Conservation (phyloP, 2,888 invertebrate species). For the Mythimna loreyi region DNA sequence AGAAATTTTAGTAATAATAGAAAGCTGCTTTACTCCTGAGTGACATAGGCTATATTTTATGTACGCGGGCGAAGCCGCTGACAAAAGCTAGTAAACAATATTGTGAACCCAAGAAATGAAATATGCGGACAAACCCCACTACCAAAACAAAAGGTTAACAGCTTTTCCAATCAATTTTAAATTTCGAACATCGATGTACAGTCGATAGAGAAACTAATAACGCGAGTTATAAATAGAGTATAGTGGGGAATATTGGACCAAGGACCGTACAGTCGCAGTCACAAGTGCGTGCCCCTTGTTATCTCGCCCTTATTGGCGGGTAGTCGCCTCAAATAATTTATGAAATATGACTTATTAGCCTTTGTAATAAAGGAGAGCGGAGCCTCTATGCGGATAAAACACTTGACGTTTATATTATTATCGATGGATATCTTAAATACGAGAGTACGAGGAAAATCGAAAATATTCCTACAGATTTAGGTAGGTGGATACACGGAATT, state of each 20-base stretch:
- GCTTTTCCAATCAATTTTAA: conserved; percentile 39
- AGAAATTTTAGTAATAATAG: too few species aligned
- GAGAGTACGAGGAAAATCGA: conserved; percentile 54
- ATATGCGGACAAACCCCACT: conserved; percentile 10
- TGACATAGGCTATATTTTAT: too few species aligned
- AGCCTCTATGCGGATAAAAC: conserved; percentile 76
- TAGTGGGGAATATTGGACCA: conserved; percentile 36
- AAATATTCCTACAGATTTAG: conserved; percentile 18
- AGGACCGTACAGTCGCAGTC: conserved; percentile 61
- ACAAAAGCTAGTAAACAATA: conserved; percentile 12
- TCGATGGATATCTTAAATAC: conserved; percentile 66
- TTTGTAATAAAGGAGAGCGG: conserved; percentile 81
- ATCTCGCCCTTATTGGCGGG: conserved; percentile 75
- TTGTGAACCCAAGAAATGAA: background rate
- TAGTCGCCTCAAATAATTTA: conserved; percentile 86
- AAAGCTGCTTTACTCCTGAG: too few species aligned
- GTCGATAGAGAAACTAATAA: conserved; percentile 51
- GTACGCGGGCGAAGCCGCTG: too few species aligned
- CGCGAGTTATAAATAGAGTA: conserved; percentile 51
- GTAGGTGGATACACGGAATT: background rate
- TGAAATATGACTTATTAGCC: conserved; percentile 87
- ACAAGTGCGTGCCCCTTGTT: conserved; percentile 72
- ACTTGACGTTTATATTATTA: conserved; percentile 80
- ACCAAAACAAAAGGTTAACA: conserved; percentile 9
- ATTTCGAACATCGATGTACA: conserved; percentile 35